phyloP scores from a whole-genome alignment of 2,797 vertebrate genomes.

The Astyanax mexicanus region DNA sequence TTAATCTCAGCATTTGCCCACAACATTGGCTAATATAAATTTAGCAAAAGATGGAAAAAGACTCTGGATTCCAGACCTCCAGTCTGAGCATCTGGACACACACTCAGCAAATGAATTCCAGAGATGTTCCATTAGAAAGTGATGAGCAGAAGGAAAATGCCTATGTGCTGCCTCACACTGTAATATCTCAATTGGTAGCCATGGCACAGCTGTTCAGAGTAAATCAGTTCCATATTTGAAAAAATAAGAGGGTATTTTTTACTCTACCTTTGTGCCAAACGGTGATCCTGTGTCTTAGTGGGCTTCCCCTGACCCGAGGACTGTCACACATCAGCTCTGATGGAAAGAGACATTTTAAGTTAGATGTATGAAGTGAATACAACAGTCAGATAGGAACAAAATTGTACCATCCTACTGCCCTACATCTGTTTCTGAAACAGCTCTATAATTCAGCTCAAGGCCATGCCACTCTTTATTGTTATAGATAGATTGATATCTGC shows the following conservation, averaged over 20 bases:
- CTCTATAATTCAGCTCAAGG: not conserved
- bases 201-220: constrained; percentile 3
- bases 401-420: not conserved
- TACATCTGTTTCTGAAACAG: too few species aligned
- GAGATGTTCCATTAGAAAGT: constrained; percentile 31
- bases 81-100: constrained; percentile 6
- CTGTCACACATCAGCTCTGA: not conserved
- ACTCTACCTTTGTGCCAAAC: not conserved
- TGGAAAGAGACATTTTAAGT: too few species aligned
- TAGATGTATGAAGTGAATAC: not conserved
- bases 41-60: constrained; percentile 17
- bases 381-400: not conserved
- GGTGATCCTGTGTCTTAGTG: constrained; percentile 11
- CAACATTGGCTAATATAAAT: not conserved
- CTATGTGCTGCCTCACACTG: constrained; percentile 9
- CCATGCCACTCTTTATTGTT: too few species aligned
- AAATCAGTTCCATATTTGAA: constrained; percentile 16
- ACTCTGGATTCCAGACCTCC: constrained; percentile 10
- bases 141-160: constrained; percentile 30
- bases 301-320: constrained; percentile 18
- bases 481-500: too few species aligned
- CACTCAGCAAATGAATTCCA: constrained; percentile 5
- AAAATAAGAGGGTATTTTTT: constrained; percentile 11
- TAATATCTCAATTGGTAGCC: constrained; percentile 29
- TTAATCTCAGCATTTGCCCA: not conserved